phyloP scores from a whole-genome alignment of 2,797 vertebrate species.

The Lates japonicus region DNA sequence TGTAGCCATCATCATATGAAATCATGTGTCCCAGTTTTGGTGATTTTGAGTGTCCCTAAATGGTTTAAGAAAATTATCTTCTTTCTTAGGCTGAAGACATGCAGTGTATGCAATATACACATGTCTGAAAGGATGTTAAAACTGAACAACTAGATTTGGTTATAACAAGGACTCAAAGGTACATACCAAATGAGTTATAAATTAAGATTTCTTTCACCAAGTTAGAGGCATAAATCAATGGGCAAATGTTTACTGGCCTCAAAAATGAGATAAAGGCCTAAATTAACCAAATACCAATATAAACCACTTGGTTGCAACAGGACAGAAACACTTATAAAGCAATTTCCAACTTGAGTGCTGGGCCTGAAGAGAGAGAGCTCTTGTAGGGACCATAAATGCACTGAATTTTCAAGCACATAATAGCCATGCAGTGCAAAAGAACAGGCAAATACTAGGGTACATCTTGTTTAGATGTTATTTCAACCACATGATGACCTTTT shows the following conservation, averaged over 20 bases:
- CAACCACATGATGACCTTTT: background rate
- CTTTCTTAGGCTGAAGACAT: background rate
- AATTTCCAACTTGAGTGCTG: background rate
- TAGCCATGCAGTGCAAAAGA: background rate
- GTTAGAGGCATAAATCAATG: background rate
- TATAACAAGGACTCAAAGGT: background rate
- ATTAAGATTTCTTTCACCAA: slow-evolving; percentile 3
- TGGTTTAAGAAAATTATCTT: too few relatives aligned
- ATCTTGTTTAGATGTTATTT: background rate
- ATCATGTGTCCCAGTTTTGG: background rate
- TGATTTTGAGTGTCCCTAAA: too few relatives aligned
- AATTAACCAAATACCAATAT: slow-evolving; percentile 9
- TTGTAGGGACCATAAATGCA: background rate
- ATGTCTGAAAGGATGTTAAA: background rate
- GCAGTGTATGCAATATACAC: background rate
- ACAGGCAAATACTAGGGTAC: background rate
- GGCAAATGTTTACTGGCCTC: background rate
- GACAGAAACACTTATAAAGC: background rate
- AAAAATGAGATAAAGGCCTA: slow-evolving; percentile 10
- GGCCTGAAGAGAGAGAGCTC: background rate
- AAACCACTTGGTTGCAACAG: background rate
- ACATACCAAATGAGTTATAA: background rate
- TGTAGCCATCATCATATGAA: background rate
- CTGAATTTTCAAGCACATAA: background rate
- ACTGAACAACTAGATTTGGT: background rate